A percentile compares a stretch with the other conserved stretches of the same genome.
Evolutionary conservation across 2,797 vertebrate genomes (phyloP).

Genomic region (Amblyraja radiata): DNA sequence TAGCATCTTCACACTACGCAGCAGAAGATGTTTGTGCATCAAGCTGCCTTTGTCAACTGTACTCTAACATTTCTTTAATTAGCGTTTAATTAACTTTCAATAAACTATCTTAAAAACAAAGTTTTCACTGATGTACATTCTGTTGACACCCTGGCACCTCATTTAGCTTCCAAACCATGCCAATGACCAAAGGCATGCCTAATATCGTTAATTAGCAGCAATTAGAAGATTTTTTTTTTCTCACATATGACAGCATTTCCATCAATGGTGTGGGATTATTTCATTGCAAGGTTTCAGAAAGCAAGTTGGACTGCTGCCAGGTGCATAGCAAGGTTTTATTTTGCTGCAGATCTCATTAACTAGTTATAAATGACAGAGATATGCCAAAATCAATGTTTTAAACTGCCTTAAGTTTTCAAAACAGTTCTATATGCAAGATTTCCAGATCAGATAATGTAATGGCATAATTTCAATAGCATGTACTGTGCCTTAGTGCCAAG

Average conservation of each 20-base stretch:
- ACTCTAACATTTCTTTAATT: constrained; percentile 12
- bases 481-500: neutral
- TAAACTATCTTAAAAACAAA: neutral
- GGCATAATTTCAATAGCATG: neutral
- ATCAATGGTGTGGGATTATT: constrained; percentile 18
- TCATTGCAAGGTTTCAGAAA: neutral
- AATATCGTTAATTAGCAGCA: constrained; percentile 20
- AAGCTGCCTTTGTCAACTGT: neutral
- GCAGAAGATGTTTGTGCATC: neutral
- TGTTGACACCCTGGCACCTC: neutral
- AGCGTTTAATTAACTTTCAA: neutral
- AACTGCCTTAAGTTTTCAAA: constrained; percentile 1
- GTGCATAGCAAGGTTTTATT: neutral
- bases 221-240: neutral
- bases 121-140: neutral
- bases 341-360: constrained; percentile 21
- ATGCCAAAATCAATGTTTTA: neutral
- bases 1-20: neutral
- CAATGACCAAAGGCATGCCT: constrained; percentile 3
- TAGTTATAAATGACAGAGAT: neutral
- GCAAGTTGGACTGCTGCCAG: constrained; percentile 14
- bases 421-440: neutral
- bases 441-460: neutral
- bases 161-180: neutral
- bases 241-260: constrained; percentile 31